Conservation (phyloP, 1,140 invertebrate species). For the Asbolus verrucosus region DNA sequence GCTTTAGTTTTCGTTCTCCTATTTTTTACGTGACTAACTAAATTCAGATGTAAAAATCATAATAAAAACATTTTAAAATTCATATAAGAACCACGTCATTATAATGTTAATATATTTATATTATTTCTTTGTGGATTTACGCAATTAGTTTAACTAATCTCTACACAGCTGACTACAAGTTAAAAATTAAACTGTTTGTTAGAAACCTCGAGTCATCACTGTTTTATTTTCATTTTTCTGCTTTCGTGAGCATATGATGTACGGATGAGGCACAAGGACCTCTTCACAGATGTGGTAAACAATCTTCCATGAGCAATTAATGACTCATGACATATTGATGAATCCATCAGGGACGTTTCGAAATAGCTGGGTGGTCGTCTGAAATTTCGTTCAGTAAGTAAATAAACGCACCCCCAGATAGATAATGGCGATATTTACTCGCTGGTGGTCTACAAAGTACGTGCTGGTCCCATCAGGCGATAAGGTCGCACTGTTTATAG, state of each 20-base stretch:
- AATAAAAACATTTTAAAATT: too few species aligned
- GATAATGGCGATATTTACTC: constrained; percentile 43
- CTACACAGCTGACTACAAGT: neutral
- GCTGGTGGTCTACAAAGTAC: constrained; percentile 36
- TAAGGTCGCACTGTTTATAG: constrained; percentile 34
- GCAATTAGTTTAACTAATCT: too few species aligned
- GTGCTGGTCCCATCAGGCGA: constrained; percentile 30
- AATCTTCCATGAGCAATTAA: constrained; percentile 26
- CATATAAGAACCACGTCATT: too few species aligned
- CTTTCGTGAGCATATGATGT: neutral
- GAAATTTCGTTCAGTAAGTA: constrained; percentile 41
- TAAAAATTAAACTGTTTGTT: neutral
- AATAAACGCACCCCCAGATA: constrained; percentile 38
- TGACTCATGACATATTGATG: constrained; percentile 36
- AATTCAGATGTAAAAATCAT: too few species aligned
- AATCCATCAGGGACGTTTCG: constrained; percentile 7
- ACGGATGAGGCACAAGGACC: neutral
- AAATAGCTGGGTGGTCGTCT: constrained; percentile 39
- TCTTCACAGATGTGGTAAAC: constrained; percentile 9
- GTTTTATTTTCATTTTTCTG: neutral
- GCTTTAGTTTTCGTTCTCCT: too few species aligned
- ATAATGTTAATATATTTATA: too few species aligned
- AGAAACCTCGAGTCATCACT: neutral
- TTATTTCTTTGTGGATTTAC: too few species aligned
- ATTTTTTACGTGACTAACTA: too few species aligned